Conservation (phyloP, 2,888 invertebrate genomes). For the Melikaiella ostensackeni region DNA sequence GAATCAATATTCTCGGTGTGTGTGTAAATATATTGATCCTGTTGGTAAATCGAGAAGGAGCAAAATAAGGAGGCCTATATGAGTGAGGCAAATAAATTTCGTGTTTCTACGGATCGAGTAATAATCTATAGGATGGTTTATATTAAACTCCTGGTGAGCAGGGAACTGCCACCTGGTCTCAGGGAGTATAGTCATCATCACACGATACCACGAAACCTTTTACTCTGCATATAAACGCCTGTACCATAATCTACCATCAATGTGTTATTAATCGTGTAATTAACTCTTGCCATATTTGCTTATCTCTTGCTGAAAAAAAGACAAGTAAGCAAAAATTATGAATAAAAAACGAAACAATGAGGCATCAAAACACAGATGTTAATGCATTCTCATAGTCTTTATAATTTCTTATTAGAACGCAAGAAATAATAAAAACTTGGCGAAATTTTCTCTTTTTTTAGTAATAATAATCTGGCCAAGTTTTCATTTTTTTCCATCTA, state of each 20-base stretch:
- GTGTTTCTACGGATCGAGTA: conserved; percentile 46
- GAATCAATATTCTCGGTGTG: too few relatives aligned
- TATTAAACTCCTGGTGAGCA: conserved; percentile 52
- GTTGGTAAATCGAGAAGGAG: conserved; percentile 12
- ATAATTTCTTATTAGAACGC: too few relatives aligned
- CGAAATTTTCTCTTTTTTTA: too few relatives aligned
- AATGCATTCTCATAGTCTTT: too few relatives aligned
- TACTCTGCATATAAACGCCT: conserved; percentile 45
- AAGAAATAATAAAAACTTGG: too few relatives aligned
- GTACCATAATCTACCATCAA: conserved; percentile 50
- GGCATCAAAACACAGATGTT: too few relatives aligned
- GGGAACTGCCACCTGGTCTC: conserved; percentile 57
- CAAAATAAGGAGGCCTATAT: conserved; percentile 13
- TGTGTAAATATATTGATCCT: conserved; percentile 20
- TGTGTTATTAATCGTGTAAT: conserved; percentile 57
- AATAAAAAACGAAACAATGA: background rate
- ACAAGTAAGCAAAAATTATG: too few relatives aligned
- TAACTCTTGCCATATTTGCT: conserved; percentile 41
- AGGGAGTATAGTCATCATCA: conserved; percentile 53
- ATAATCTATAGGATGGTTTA: conserved; percentile 48
- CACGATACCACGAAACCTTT: conserved; percentile 47
- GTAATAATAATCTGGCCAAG: too few relatives aligned
- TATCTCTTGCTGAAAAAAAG: too few relatives aligned
- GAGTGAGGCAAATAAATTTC: conserved; percentile 41
- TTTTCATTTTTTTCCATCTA: too few relatives aligned